Evolutionary conservation across 2,888 invertebrate species (phyloP).

Genomic region (Caenorhabditis parvicauda): DNA sequence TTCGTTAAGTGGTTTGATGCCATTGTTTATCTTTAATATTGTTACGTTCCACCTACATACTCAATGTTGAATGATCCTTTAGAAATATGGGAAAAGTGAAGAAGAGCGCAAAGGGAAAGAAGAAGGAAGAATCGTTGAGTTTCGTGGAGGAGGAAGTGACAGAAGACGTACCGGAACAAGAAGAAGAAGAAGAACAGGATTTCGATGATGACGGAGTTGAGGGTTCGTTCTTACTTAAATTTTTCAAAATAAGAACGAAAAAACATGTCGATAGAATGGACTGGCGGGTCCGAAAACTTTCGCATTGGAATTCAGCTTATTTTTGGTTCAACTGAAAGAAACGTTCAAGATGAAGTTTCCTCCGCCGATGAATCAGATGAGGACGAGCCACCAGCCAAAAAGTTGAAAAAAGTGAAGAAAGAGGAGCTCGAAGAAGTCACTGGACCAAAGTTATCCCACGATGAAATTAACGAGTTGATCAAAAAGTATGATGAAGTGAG

Average conservation of each 20-base stretch:
- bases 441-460: constrained; percentile 13
- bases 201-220: not conserved
- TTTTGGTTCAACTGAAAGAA: too few species aligned
- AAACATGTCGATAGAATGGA: too few species aligned
- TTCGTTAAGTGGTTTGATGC: too few species aligned
- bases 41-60: too few species aligned
- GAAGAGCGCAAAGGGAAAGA: constrained; percentile 15
- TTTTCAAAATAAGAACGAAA: too few species aligned
- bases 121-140: constrained; percentile 16
- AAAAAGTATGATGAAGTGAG: constrained; percentile 25
- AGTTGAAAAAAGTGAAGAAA: constrained; percentile 13
- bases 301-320: too few species aligned
- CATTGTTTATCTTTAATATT: too few species aligned
- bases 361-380: too few species aligned
- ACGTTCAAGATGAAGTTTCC: too few species aligned
- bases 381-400: constrained; percentile 18
- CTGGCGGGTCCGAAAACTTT: too few species aligned
- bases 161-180: constrained; percentile 14
- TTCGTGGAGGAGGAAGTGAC: constrained; percentile 31
- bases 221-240: not conserved
- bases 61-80: too few species aligned
- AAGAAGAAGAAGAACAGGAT: constrained; percentile 1
- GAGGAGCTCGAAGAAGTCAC: constrained; percentile 16
- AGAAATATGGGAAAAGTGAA: too few species aligned
- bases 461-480: constrained; percentile 21